Evolutionary conservation across 1,140 invertebrate species (phyloP).

Genomic region (Achroia grisella): DNA sequence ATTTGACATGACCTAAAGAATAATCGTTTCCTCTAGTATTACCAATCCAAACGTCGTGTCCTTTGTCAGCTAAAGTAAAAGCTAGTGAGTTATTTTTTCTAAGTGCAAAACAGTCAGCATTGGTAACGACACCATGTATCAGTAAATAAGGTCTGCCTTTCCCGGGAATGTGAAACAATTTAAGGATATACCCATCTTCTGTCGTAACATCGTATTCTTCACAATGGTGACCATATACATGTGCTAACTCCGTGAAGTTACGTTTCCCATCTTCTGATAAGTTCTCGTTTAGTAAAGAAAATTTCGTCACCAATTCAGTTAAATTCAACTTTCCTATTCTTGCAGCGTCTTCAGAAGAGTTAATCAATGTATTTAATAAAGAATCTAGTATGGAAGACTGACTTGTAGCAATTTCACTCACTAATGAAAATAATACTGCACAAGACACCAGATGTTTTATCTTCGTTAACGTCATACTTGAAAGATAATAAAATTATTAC

Average conservation of each 20-base stretch:
- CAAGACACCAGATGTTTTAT: too few relatives aligned
- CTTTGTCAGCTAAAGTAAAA: background rate
- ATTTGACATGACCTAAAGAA: background rate
- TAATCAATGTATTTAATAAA: too few relatives aligned
- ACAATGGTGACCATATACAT: slow-evolving; percentile 10
- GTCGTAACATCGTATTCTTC: slow-evolving; percentile 10
- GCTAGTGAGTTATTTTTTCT: slow-evolving; percentile 76
- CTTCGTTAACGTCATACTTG: too few relatives aligned
- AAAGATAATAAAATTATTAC: too few relatives aligned
- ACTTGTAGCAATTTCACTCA: too few relatives aligned
- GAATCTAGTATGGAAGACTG: too few relatives aligned
- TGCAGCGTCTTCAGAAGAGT: too few relatives aligned
- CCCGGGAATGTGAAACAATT: slow-evolving; percentile 14
- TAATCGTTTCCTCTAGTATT: background rate
- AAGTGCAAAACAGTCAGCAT: slow-evolving; percentile 77
- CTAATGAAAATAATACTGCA: too few relatives aligned
- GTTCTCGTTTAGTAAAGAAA: too few relatives aligned
- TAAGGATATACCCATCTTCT: slow-evolving; percentile 20
- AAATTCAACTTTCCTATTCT: too few relatives aligned
- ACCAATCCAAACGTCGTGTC: background rate
- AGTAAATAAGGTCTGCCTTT: slow-evolving; percentile 69
- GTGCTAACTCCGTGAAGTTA: slow-evolving; percentile 12
- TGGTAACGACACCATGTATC: slow-evolving; percentile 79
- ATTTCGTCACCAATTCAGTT: too few relatives aligned
- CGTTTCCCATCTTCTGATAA: slow-evolving; percentile 2